Evolutionary conservation across 1,140 invertebrate genomes (phyloP).

Genomic region (Diorhabda sublineata): DNA sequence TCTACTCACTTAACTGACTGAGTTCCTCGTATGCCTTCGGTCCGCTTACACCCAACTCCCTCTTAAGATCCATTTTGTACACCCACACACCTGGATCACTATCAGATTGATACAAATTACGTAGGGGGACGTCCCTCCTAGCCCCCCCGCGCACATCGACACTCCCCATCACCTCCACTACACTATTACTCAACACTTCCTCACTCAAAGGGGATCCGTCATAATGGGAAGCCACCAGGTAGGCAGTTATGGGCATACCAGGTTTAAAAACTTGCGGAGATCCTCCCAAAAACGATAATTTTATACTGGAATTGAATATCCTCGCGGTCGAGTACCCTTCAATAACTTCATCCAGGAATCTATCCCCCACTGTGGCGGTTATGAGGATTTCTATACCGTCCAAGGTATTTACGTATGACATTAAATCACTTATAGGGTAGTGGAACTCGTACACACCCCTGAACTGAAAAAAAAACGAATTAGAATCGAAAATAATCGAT

Average conservation of each 20-base stretch:
- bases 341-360: conserved; percentile 80
- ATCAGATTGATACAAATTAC: conserved; percentile 54
- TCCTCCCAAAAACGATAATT: conserved; percentile 80
- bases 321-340: conserved; percentile 82
- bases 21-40: conserved; percentile 36
- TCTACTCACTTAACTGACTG: conserved; percentile 31
- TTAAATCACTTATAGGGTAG: conserved; percentile 77
- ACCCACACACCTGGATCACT: conserved; percentile 68
- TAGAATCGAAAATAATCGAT: background rate
- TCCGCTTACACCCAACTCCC: conserved; percentile 49
- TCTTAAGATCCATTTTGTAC: conserved; percentile 68
- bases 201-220: conserved; percentile 66
- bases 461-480: conserved; percentile 58
- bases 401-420: conserved; percentile 59
- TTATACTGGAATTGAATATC: conserved; percentile 80
- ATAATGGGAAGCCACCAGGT: conserved; percentile 73
- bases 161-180: conserved; percentile 58
- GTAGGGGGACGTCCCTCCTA: conserved; percentile 53
- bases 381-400: conserved; percentile 83
- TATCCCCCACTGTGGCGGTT: conserved; percentile 83
- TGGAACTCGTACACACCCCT: conserved; percentile 81
- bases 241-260: conserved; percentile 76
- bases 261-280: conserved; percentile 92
- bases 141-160: conserved; percentile 56
- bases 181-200: conserved; percentile 53